These are phyloP conservation scores for Exaiptasia diaphana DNA, from an alignment of 64 coral and sea anemone genomes.

Conservation along the genomic window DNA sequence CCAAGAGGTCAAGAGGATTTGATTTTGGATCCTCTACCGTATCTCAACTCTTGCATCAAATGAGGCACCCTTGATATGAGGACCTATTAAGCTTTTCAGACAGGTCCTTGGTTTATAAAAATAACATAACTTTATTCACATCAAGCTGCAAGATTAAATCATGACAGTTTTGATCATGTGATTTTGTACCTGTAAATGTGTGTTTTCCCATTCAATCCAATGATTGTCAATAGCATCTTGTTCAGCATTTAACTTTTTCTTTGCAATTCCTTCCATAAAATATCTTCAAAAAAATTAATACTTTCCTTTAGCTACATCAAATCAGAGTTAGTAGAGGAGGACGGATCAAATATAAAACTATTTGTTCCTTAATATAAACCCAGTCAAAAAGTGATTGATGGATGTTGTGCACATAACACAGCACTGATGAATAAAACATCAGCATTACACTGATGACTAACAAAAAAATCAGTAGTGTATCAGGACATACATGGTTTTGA, in stretches of 20 bases:
- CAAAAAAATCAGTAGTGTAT: too few relatives aligned
- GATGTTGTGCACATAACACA: not conserved
- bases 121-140: too few relatives aligned
- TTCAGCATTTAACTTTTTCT: not conserved
- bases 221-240: slow-evolving; percentile 27
- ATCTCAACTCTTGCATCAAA: too few relatives aligned
- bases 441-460: too few relatives aligned
- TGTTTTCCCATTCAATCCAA: slow-evolving; percentile 67
- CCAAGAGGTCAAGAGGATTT: too few relatives aligned
- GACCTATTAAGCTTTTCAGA: too few relatives aligned
- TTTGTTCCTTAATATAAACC: not conserved
- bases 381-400: not conserved
- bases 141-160: too few relatives aligned
- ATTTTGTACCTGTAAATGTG: slow-evolving; percentile 38
- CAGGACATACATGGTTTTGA: too few relatives aligned
- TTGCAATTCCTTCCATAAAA: not conserved
- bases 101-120: too few relatives aligned
- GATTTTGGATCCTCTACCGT: too few relatives aligned
- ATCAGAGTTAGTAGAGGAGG: not conserved
- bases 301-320: not conserved
- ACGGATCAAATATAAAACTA: not conserved
- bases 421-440: not conserved
- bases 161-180: too few relatives aligned
- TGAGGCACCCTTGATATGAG: too few relatives aligned
- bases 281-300: not conserved